These are phyloP conservation scores for Lasioglossum morio DNA, from an alignment of 2,888 invertebrate genomes.

Conservation along the genomic window DNA sequence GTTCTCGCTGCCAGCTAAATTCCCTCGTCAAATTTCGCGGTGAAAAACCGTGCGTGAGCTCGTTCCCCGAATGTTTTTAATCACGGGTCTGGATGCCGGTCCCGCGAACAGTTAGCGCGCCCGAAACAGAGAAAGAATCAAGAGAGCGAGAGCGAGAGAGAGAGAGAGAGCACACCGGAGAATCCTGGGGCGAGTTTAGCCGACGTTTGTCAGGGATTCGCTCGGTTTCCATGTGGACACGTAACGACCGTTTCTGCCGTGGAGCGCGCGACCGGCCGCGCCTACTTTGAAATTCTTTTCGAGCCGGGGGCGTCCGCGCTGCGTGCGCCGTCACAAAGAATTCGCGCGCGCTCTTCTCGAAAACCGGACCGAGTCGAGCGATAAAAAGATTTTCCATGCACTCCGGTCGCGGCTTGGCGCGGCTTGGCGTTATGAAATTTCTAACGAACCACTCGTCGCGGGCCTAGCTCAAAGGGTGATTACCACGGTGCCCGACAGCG, in stretches of 20 bases:
- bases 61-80: constrained; percentile 23
- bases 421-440: constrained; percentile 38
- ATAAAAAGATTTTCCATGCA: constrained; percentile 46
- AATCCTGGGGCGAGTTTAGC: not conserved
- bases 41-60: not conserved
- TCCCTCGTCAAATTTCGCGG: constrained; percentile 14
- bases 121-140: not conserved
- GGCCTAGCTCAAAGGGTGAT: constrained; percentile 39
- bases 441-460: constrained; percentile 51
- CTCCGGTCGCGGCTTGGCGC: no score
- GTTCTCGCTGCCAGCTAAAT: constrained; percentile 16
- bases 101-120: not conserved
- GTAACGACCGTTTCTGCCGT: constrained; percentile 16
- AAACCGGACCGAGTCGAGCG: not conserved
- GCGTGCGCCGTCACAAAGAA: constrained; percentile 13
- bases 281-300: constrained; percentile 31
- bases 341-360: constrained; percentile 6
- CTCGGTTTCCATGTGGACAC: not conserved
- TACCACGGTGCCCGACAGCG: not conserved
- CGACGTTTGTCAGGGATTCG: constrained; percentile 32
- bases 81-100: constrained; percentile 14
- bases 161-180: not conserved
- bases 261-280: not conserved
- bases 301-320: not conserved
- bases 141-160: no score